Evolutionary conservation across 2,797 vertebrate species (phyloP).

Genomic region (Typhlichthys subterraneus): DNA sequence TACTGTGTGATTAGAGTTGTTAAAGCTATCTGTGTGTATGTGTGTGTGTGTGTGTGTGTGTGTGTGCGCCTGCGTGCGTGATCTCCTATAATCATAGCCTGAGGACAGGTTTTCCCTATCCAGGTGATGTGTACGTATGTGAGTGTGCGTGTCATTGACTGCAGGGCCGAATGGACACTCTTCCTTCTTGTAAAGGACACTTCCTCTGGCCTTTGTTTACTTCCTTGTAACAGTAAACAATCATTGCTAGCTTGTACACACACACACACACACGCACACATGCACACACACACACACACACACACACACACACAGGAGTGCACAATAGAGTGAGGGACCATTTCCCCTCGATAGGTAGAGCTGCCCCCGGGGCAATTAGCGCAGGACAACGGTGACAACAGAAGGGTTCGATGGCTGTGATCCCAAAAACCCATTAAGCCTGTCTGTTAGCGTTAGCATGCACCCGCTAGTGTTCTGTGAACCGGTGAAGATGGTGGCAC

Average conservation of each 20-base stretch:
- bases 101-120: constrained; percentile 20
- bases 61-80: constrained; percentile 7
- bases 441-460: too few relatives aligned
- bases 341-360: constrained; percentile 58
- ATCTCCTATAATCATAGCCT: constrained; percentile 13
- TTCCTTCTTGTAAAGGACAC: constrained; percentile 61
- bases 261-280: constrained; percentile 25
- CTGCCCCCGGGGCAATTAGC: constrained; percentile 40
- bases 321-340: constrained; percentile 23
- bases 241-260: constrained; percentile 7
- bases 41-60: constrained; percentile 23
- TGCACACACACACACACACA: neutral
- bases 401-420: too few relatives aligned
- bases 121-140: constrained; percentile 7
- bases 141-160: constrained; percentile 34
- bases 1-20: too few relatives aligned
- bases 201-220: constrained; percentile 67
- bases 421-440: too few relatives aligned
- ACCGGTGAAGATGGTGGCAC: neutral
- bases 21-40: constrained; percentile 1
- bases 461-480: neutral
- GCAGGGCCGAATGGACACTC: constrained; percentile 52
- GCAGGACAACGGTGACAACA: constrained; percentile 14
- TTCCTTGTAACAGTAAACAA: constrained; percentile 59
- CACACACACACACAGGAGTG: neutral